Conservation (phyloP, 2,797 vertebrate genomes). For the Bradypus variegatus region DNA sequence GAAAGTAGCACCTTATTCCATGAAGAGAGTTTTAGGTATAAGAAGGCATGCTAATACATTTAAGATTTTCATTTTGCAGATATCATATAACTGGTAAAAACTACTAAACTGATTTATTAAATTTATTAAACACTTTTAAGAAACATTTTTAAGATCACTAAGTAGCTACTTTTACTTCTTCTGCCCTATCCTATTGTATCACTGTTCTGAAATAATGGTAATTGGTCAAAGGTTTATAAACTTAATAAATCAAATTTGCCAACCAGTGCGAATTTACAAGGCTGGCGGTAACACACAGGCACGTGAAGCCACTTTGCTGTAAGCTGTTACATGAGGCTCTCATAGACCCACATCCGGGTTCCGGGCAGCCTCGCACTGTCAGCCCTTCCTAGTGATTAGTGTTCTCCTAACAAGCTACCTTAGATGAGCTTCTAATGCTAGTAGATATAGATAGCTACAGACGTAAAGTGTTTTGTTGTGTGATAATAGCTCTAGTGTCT, state of each 20-base stretch:
- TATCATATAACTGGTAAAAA: background rate
- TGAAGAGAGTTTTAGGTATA: rapidly evolving
- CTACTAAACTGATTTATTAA: background rate
- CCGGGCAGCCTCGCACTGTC: too few relatives aligned
- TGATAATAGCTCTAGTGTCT: conserved; percentile 58
- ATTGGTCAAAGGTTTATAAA: background rate
- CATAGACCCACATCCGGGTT: background rate
- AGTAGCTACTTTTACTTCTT: too few relatives aligned
- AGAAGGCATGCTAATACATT: rapidly evolving
- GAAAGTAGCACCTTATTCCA: background rate
- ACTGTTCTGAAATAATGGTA: background rate
- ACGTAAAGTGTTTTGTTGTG: conserved; percentile 56
- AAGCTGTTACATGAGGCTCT: background rate
- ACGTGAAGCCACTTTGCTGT: background rate
- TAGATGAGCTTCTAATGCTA: background rate
- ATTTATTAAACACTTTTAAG: background rate
- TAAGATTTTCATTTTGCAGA: background rate
- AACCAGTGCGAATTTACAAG: background rate
- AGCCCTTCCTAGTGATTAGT: background rate
- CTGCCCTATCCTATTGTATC: background rate
- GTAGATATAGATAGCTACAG: conserved; percentile 53
- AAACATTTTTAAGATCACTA: background rate
- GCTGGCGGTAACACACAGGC: too few relatives aligned
- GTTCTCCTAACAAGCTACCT: conserved; percentile 37
- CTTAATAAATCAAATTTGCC: background rate